Base-by-base conservation (phyloP, 1,140 invertebrate genomes). In the Alviniconcha marisindica region DNA sequence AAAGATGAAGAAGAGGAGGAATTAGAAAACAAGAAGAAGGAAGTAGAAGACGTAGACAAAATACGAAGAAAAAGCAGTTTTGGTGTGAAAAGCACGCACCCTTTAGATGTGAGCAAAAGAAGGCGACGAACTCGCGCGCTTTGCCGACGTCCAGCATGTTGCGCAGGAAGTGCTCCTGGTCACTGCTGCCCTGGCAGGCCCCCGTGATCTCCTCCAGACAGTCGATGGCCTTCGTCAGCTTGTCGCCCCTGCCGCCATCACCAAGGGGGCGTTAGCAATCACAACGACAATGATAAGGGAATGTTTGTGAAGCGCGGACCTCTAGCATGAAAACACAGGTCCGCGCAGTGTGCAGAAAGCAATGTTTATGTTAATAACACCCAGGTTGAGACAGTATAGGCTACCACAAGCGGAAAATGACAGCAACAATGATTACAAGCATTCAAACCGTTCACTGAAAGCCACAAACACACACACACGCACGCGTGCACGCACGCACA, bases 181-280 rank as follows among this genome's bases (percentile, higher is more conserved):
- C 81, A n/a, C 69, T 82, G 51, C 51, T 82, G n/a, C 81, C 81
- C 38, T 82, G 71, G 33, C 81, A 82, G 3, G 51, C 71, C 33
- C 36, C 51, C 7, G 36, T 60, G 36, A 82, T 44, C 1, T 63
- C 33, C 36, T 82, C 69, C 73, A 77, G 51, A 44, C 81, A 82
- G 48, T 28, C 24, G 54, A 82, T 42, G 28, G 81, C 81, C 24
- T 56, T 28, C 3, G 15, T 5, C 33, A 82, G 31, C 24, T 31
- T 42, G 12, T 44, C 24, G 28, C 60, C 81, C 42, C 81, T 82
- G 71, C 14, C 60, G 44, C 24, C 28, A 42, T 3, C 21, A 40
- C 18, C 0, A 56, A 66, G 28, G 31, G n/a, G 31, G 14, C 5
- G 12, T 4, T 33, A 12, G 1, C n/a, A 33, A 60, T n/a, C 21